A percentile compares a stretch with the other conserved stretches of the same genome.
Evolutionary conservation across 2,797 vertebrate genomes (phyloP).

Genomic region (Hapalemur alaotrensis): DNA sequence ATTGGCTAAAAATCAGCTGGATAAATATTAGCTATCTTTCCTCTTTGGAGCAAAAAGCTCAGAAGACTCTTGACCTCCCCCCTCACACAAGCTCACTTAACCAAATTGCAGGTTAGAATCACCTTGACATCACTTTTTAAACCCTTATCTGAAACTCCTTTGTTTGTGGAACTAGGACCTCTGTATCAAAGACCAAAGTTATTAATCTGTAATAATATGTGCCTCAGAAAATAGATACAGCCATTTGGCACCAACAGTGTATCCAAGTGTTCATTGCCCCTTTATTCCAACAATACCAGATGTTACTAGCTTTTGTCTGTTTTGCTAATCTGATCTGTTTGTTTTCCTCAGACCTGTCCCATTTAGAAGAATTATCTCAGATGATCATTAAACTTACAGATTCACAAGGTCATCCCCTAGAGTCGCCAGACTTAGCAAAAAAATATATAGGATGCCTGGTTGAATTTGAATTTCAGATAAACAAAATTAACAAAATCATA

Average conservation of each 20-base stretch:
- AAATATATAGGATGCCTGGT: background rate
- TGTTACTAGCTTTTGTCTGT: background rate
- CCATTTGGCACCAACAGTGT: background rate
- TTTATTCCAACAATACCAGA: background rate
- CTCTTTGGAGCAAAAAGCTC: background rate
- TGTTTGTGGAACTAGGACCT: background rate
- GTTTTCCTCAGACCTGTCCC: background rate
- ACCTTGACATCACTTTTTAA: background rate
- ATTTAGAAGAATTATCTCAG: background rate
- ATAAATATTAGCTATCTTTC: background rate
- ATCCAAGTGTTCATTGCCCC: background rate
- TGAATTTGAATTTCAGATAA: background rate
- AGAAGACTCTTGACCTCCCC: background rate
- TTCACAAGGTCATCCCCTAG: background rate
- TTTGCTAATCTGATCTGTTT: background rate
- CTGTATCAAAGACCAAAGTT: background rate
- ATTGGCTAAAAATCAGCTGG: background rate
- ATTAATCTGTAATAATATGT: background rate
- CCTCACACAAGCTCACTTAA: background rate
- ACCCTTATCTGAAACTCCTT: background rate
- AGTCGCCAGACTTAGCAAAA: background rate
- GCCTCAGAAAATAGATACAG: background rate
- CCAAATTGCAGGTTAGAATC: background rate
- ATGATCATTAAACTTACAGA: background rate
- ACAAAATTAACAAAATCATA: background rate